Conservation (phyloP, 2,888 invertebrate genomes). For the Acholoe squamosa region DNA sequence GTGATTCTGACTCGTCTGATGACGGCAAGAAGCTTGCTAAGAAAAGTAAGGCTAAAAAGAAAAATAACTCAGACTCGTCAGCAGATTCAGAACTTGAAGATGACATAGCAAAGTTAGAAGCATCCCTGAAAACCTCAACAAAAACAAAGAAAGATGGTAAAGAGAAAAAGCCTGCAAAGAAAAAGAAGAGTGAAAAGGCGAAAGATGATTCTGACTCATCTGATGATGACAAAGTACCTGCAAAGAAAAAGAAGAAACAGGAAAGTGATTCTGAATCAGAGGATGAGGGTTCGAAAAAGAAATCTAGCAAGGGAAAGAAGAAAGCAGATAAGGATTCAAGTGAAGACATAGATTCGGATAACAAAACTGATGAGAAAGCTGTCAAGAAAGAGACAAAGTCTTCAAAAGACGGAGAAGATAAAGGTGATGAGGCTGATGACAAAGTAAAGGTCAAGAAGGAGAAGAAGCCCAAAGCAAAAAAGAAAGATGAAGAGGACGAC, state of each 20-base stretch:
- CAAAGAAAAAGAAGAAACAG: not conserved
- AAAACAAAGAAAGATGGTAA: not conserved
- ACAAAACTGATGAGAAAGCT: too few species aligned
- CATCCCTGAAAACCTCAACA: not conserved
- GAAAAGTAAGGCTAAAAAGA: not conserved
- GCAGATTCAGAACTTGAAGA: slow-evolving; percentile 15
- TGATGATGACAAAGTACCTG: not conserved
- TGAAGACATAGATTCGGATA: not conserved
- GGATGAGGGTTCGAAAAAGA: too few species aligned
- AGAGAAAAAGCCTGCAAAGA: not conserved
- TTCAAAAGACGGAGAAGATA: too few species aligned
- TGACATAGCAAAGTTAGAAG: not conserved
- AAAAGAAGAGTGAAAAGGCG: not conserved
- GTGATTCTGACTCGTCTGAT: slow-evolving; percentile 25
- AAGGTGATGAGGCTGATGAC: too few species aligned
- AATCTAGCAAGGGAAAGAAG: not conserved
- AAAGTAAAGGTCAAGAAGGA: too few species aligned
- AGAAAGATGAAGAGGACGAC: not conserved
- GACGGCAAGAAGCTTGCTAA: not conserved
- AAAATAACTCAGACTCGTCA: not conserved
- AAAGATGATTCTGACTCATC: too few species aligned
- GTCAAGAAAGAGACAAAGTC: too few species aligned
- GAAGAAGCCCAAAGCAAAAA: not conserved
- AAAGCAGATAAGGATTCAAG: not conserved
- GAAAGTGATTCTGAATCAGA: too few species aligned